phyloP scores from a whole-genome alignment of 2,797 vertebrate genomes.

The Eptatretus atami region DNA sequence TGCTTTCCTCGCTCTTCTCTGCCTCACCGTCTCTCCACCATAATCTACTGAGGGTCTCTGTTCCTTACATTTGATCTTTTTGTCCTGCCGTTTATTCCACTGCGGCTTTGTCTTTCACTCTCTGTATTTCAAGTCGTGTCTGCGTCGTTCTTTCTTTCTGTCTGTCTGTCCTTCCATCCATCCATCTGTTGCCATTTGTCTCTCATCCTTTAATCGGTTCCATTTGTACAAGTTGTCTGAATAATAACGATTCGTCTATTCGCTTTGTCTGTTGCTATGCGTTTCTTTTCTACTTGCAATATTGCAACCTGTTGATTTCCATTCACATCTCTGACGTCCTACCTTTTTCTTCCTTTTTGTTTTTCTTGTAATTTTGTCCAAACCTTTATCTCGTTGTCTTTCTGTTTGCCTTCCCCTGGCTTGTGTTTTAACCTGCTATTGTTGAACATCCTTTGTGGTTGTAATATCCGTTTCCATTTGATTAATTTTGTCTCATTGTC shows the following conservation, averaged over 20 bases:
- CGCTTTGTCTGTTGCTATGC: background rate
- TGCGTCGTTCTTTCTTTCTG: background rate
- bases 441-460: background rate
- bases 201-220: background rate
- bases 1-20: background rate
- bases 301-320: background rate
- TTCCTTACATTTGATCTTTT: background rate
- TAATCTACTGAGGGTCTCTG: background rate
- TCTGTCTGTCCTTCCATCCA: background rate
- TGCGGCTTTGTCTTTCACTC: background rate
- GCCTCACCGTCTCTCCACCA: background rate
- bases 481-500: background rate
- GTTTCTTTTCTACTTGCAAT: background rate
- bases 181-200: background rate
- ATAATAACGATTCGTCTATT: background rate
- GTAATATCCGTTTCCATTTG: background rate
- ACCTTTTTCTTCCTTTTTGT: background rate
- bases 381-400: background rate
- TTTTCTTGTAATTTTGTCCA: background rate
- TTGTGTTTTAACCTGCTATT: background rate
- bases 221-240: background rate
- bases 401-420: background rate
- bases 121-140: background rate
- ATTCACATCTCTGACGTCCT: background rate
- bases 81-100: background rate